Conservation (phyloP, 2,113 vertebrate genomes). For the Actenoides hombroni region DNA sequence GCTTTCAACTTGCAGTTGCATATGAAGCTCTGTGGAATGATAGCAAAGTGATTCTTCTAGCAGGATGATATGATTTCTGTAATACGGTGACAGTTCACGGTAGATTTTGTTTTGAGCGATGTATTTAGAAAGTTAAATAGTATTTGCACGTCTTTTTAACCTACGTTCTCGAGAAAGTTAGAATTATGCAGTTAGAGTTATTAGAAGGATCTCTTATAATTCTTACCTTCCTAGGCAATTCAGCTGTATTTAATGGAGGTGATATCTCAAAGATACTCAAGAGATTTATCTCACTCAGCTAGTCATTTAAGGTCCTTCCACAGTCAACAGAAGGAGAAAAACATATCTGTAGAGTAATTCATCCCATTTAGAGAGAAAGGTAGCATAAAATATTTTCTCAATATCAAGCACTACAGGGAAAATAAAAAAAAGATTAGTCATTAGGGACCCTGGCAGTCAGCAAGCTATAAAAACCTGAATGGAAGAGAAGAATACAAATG, state of each 20-base stretch:
- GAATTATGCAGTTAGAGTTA: not conserved
- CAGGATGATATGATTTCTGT: not conserved
- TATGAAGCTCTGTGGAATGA: not conserved
- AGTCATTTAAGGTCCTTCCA: not conserved
- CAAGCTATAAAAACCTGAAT: constrained; percentile 29
- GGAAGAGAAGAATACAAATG: constrained; percentile 24
- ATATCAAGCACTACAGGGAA: not conserved
- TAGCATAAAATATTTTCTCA: not conserved
- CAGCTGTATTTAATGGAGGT: not conserved
- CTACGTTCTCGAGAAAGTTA: not conserved
- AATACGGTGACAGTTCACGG: not conserved
- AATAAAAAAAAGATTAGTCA: not conserved
- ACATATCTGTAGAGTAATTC: not conserved
- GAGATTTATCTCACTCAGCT: not conserved
- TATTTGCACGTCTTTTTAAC: not conserved
- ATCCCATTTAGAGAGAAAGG: not conserved
- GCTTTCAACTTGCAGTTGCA: not conserved
- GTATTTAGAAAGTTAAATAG: not conserved
- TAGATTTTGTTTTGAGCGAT: not conserved
- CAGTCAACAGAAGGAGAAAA: not conserved
- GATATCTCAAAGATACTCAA: not conserved
- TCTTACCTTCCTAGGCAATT: not conserved
- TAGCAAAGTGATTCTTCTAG: not conserved
- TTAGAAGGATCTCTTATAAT: not conserved
- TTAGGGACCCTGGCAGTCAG: not conserved